Evolutionary conservation across 2,113 vertebrate species (phyloP).

Genomic region (Agapornis roseicollis): DNA sequence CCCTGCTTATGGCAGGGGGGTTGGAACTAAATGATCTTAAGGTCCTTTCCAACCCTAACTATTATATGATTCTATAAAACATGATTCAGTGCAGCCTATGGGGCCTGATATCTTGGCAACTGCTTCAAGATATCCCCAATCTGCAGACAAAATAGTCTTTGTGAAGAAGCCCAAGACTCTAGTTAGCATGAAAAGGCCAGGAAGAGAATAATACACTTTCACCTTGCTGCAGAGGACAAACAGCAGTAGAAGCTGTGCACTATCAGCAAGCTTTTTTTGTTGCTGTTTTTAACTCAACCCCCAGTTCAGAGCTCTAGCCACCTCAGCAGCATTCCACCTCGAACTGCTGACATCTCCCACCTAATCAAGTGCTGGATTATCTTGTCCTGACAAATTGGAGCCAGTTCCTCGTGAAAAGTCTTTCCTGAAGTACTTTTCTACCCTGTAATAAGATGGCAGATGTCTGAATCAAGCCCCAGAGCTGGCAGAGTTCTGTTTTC

Average conservation of each 20-base stretch:
- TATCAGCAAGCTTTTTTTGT: slow-evolving; percentile 55
- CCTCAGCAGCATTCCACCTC: slow-evolving; percentile 42
- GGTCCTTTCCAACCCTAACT: too few species aligned
- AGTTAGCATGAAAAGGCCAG: slow-evolving; percentile 21
- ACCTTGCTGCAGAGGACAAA: slow-evolving; percentile 76
- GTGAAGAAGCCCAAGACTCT: slow-evolving; percentile 25
- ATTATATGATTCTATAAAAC: too few species aligned
- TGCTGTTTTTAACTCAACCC: slow-evolving; percentile 52
- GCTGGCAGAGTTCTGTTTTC: slow-evolving; percentile 65
- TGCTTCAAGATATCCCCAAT: neutral
- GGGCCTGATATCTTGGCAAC: neutral
- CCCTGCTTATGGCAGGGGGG: too few species aligned
- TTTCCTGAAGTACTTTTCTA: slow-evolving; percentile 71
- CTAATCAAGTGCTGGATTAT: slow-evolving; percentile 81
- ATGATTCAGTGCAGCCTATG: neutral
- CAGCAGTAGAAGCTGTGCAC: slow-evolving; percentile 61
- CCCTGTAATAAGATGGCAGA: slow-evolving; percentile 61
- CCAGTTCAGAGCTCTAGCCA: slow-evolving; percentile 45
- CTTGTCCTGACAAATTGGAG: slow-evolving; percentile 83
- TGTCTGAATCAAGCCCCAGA: slow-evolving; percentile 75
- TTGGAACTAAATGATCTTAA: too few species aligned
- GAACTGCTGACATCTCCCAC: slow-evolving; percentile 73
- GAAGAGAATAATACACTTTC: slow-evolving; percentile 67
- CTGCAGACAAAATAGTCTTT: slow-evolving; percentile 48
- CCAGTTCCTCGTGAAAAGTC: slow-evolving; percentile 71